phyloP scores from a whole-genome alignment of 2,113 vertebrate genomes.

The Martes martes region DNA sequence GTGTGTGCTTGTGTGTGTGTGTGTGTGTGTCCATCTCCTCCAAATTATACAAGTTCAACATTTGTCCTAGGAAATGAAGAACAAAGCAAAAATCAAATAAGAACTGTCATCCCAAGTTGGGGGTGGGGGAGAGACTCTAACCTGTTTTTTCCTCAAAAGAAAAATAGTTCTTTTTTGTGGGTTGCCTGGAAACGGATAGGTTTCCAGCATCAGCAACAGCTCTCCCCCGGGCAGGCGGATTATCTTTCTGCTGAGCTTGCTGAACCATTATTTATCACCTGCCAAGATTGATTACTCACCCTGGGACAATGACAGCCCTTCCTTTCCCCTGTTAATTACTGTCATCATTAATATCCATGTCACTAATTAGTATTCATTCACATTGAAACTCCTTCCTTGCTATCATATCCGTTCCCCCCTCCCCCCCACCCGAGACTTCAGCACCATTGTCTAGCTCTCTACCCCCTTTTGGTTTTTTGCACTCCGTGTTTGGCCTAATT shows the following conservation, averaged over 20 bases:
- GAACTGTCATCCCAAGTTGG: slow-evolving; percentile 55
- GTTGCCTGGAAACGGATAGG: slow-evolving; percentile 79
- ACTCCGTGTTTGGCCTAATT: neutral
- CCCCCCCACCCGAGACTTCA: slow-evolving; percentile 37
- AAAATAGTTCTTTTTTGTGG: slow-evolving; percentile 77
- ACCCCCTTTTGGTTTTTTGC: neutral
- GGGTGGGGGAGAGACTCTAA: slow-evolving; percentile 69
- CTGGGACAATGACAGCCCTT: slow-evolving; percentile 84
- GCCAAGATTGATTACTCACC: slow-evolving; percentile 86
- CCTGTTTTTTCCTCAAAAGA: slow-evolving; percentile 78
- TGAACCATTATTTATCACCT: slow-evolving; percentile 87
- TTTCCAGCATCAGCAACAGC: slow-evolving; percentile 72
- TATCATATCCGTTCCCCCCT: slow-evolving; percentile 42
- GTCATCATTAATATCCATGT: slow-evolving; percentile 84
- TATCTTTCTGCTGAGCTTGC: slow-evolving; percentile 86
- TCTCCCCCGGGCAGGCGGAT: slow-evolving; percentile 79
- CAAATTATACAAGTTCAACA: slow-evolving; percentile 59
- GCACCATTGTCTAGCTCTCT: slow-evolving; percentile 55
- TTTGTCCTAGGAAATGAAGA: slow-evolving; percentile 69
- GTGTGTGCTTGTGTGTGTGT: neutral
- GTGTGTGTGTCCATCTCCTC: neutral
- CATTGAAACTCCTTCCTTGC: slow-evolving; percentile 78
- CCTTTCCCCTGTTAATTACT: slow-evolving; percentile 86
- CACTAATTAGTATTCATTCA: slow-evolving; percentile 87
- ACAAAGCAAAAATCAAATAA: slow-evolving; percentile 68